These are phyloP conservation scores for Ceramica pisi DNA, from an alignment of 2,888 invertebrate genomes.

Conservation along the genomic window DNA sequence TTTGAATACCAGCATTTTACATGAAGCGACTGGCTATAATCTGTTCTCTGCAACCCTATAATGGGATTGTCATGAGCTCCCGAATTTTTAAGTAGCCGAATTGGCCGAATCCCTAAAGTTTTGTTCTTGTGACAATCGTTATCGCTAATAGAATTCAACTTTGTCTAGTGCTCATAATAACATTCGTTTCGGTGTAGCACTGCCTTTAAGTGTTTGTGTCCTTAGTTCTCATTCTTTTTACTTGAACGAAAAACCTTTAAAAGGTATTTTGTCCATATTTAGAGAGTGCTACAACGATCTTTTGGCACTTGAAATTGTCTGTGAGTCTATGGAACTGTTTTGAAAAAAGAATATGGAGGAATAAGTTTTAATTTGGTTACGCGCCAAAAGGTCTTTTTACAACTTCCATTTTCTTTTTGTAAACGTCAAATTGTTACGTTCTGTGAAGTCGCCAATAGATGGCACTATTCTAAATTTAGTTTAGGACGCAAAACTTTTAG, in stretches of 20 bases:
- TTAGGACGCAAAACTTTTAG: constrained; percentile 25
- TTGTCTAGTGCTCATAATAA: not conserved
- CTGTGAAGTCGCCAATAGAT: constrained; percentile 15
- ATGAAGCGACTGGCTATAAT: not conserved
- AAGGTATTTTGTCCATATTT: constrained; percentile 1
- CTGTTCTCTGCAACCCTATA: not conserved
- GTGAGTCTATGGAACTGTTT: not conserved
- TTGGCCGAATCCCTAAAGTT: too few relatives aligned
- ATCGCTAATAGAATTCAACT: not conserved
- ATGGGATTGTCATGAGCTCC: too few relatives aligned
- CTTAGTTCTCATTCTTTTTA: constrained; percentile 4
- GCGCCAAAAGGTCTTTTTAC: not conserved
- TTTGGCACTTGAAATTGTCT: not conserved
- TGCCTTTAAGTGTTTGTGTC: constrained; percentile 41
- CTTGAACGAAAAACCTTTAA: constrained; percentile 2
- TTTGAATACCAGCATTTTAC: not conserved
- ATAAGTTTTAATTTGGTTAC: not conserved
- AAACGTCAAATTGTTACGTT: not conserved
- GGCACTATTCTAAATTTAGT: constrained; percentile 17
- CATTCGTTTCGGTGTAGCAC: constrained; percentile 41
- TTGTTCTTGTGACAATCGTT: not conserved
- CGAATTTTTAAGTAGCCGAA: too few relatives aligned
- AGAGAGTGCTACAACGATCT: not conserved
- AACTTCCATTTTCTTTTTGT: not conserved
- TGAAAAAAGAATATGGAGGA: not conserved